These are phyloP conservation scores for Chondrilla cf. caribensis DNA, from an alignment of 37 sponge, comb jelly and placozoan genomes.

Conservation along the genomic window DNA sequence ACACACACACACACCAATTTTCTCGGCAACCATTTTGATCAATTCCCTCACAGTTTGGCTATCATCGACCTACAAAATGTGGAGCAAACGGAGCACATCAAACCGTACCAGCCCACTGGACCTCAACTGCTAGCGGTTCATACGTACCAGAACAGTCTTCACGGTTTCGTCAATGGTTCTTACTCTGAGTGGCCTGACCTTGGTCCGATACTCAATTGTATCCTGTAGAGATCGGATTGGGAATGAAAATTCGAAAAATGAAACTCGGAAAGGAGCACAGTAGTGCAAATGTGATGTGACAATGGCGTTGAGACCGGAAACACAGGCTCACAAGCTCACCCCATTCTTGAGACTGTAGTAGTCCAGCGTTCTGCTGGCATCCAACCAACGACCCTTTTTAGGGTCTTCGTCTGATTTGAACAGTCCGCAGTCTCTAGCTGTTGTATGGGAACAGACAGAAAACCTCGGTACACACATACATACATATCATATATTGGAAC, in stretches of 20 bases:
- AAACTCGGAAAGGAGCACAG: background rate
- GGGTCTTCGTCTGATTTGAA: conserved; percentile 24
- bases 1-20: background rate
- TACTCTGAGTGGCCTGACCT: conserved; percentile 59
- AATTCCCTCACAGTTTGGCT: conserved; percentile 49
- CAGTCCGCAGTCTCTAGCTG: background rate
- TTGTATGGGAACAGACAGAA: background rate
- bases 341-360: conserved; percentile 25
- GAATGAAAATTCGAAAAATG: background rate
- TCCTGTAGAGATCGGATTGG: conserved; percentile 24
- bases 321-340: background rate
- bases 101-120: no score
- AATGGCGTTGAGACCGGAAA: no score
- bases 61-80: conserved; percentile 43
- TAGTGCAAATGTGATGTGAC: no score
- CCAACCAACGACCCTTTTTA: conserved; percentile 23
- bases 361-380: background rate
- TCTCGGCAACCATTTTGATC: conserved; percentile 33
- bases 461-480: background rate
- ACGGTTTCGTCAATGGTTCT: conserved; percentile 60
- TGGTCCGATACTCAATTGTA: conserved; percentile 51
- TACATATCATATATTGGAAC: background rate
- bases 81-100: no score
- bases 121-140: no score
- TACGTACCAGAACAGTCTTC: conserved; percentile 56